Evolutionary conservation across 2,888 invertebrate species (phyloP).

Genomic region (Yponomeuta plumbellus): DNA sequence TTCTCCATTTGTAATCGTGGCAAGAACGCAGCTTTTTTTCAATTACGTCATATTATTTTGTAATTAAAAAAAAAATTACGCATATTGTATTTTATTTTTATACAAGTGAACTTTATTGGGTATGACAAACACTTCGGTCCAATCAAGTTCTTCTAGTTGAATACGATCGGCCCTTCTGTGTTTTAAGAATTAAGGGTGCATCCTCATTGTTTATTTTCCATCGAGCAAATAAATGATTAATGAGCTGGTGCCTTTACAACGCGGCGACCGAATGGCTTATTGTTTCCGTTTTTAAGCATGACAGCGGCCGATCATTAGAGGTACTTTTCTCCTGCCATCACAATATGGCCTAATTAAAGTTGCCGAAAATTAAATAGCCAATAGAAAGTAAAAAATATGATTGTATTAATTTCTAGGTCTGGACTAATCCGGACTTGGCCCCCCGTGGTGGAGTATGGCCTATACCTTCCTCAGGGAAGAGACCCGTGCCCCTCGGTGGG

Average conservation of each 20-base stretch:
- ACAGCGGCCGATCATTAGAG: not conserved
- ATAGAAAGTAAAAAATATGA: no score
- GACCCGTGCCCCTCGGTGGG: no score
- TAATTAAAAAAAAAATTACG: no score
- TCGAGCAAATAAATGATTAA: not conserved
- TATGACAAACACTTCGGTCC: not conserved
- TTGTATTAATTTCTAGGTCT: no score
- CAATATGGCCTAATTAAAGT: not conserved
- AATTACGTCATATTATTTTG: no score
- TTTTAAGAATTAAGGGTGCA: not conserved
- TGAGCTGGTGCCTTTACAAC: not conserved
- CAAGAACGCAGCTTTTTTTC: no score
- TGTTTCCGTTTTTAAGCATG: not conserved
- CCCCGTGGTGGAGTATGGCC: no score
- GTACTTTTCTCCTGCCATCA: not conserved
- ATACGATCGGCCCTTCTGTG: not conserved
- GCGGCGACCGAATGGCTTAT: not conserved
- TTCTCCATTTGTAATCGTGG: no score
- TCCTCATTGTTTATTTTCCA: not conserved
- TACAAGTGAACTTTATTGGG: not conserved
- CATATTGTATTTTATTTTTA: no score
- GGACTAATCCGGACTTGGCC: no score
- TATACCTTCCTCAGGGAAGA: no score
- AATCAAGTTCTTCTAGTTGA: not conserved
- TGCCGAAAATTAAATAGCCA: no score